Percentiles rank a stretch among this genome's conserved stretches.
Conservation (phyloP, 64 coral and sea anemone species). For the Montipora efflorescens region DNA sequence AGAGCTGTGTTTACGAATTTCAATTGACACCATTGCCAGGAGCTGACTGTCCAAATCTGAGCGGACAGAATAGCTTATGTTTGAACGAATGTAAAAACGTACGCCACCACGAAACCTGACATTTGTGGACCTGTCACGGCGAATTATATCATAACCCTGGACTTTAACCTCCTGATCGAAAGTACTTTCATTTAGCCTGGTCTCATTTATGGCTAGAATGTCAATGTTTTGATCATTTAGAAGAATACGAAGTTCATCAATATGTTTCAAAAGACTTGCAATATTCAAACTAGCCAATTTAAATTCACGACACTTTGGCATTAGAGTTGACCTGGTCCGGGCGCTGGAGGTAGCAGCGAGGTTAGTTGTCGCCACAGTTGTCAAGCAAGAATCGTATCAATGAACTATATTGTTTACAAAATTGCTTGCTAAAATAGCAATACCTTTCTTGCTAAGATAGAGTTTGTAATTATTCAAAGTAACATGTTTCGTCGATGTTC, state of each 20-base stretch:
- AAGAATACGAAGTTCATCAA: background rate
- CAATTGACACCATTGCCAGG: too few species aligned
- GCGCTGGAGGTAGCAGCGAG: background rate
- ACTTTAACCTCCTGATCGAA: background rate
- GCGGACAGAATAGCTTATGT: too few species aligned
- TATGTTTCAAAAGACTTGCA: conserved; percentile 19
- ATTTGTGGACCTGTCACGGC: background rate
- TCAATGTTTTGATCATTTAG: background rate
- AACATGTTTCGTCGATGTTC: conserved; percentile 45
- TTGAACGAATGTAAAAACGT: too few species aligned
- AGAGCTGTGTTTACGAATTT: too few species aligned
- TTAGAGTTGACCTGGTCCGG: background rate
- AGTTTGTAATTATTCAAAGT: conserved; percentile 43
- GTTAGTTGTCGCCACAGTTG: conserved; percentile 3
- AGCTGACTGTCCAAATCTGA: too few species aligned
- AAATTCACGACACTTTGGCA: too few species aligned
- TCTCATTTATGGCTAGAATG: conserved; percentile 14
- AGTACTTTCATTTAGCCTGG: conserved; percentile 3
- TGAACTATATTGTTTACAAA: conserved; percentile 33
- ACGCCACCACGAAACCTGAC: too few species aligned
- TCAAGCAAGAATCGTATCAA: conserved; percentile 27
- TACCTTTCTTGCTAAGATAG: conserved; percentile 48
- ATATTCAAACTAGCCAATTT: background rate
- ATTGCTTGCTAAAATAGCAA: conserved; percentile 46
- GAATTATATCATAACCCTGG: background rate